phyloP scores from a whole-genome alignment of 2,888 invertebrate genomes.

The Dermolepida albohirtum region DNA sequence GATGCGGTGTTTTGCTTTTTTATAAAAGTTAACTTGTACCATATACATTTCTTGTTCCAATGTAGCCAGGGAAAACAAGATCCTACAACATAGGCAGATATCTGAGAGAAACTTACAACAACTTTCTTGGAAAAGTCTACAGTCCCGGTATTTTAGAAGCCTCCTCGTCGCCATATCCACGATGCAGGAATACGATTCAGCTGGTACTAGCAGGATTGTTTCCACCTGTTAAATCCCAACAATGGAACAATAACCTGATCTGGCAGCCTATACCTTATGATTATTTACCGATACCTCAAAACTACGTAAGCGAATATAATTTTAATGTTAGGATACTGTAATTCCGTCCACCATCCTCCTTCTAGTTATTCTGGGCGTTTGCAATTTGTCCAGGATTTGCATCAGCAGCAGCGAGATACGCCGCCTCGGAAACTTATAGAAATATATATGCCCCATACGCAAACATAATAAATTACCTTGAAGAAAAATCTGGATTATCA shows the following conservation, averaged over 20 bases:
- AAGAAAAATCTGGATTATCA: slow-evolving; percentile 7
- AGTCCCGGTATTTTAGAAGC: slow-evolving; percentile 20
- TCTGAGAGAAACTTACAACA: slow-evolving; percentile 36
- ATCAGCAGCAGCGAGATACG: not conserved
- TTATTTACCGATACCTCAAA: slow-evolving; percentile 24
- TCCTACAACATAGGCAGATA: slow-evolving; percentile 34
- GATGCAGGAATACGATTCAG: slow-evolving; percentile 36
- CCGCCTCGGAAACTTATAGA: not conserved
- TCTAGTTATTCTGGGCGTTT: slow-evolving; percentile 7
- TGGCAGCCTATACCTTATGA: slow-evolving; percentile 43
- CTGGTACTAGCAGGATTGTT: slow-evolving; percentile 40
- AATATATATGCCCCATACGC: slow-evolving; percentile 1
- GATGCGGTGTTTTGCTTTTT: no score
- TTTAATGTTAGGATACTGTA: no score
- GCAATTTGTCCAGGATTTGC: slow-evolving; percentile 8
- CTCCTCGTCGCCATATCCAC: slow-evolving; percentile 26
- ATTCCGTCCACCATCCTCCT: no score
- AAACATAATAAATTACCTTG: slow-evolving; percentile 1
- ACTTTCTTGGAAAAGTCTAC: slow-evolving; percentile 32
- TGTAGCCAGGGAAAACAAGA: slow-evolving; percentile 38
- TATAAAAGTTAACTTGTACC: no score
- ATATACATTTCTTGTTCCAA: no score
- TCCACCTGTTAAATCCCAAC: slow-evolving; percentile 20
- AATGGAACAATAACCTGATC: slow-evolving; percentile 32
- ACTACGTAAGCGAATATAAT: slow-evolving; percentile 4